Base-by-base conservation (phyloP, 2,888 invertebrate species). In the Poecilus cupreus region DNA sequence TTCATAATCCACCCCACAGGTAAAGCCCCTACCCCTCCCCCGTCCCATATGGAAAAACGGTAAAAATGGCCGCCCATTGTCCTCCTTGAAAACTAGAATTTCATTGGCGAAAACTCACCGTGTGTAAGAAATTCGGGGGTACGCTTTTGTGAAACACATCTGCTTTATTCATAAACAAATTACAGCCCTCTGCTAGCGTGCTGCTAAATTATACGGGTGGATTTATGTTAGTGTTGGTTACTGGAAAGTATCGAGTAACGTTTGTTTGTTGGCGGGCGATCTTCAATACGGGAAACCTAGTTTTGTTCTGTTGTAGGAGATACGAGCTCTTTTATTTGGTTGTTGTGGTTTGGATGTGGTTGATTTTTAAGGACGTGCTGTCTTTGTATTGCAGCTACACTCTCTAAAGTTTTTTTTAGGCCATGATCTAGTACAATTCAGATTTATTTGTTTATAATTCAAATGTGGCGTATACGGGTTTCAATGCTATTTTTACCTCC, bases 131-230 rank as follows among this genome's bases (percentile, higher is more conserved):
- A 57, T 18, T 57, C 57, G 57, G 32, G 32, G 32, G 32, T 32
- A 32, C 1, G 32, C 32, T 32, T 32, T 32, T 32, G 32, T 32
- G 18, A 13, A 43, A 10, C 39, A 18, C 70, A 70, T 70, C 70
- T 70, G 70, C 20, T 20, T 13, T 32, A 70, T 70, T 70, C 70
- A 70, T 70, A 39, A 70, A 70, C 70, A 70, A 70, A 70, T 70
- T 70, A 39, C 22, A 70, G 37, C 20, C 37, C 26, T 37, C 22
- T 20, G 18, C 32, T 32, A 32, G 32, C 32, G 4, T 32, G 57
- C 16, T 11, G 18, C 57, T 20, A 70, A 39, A 16, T 26, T 37
- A 70, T 39, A 68, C 68, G 68, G 70, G 70, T 37, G 18, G 20
- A 11, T 10, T 18, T 22, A 57, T 57, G 11, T 57, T 13, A 46